Conservation (phyloP, 2,113 vertebrate species). For the Sinocyclocheilus grahami region DNA sequence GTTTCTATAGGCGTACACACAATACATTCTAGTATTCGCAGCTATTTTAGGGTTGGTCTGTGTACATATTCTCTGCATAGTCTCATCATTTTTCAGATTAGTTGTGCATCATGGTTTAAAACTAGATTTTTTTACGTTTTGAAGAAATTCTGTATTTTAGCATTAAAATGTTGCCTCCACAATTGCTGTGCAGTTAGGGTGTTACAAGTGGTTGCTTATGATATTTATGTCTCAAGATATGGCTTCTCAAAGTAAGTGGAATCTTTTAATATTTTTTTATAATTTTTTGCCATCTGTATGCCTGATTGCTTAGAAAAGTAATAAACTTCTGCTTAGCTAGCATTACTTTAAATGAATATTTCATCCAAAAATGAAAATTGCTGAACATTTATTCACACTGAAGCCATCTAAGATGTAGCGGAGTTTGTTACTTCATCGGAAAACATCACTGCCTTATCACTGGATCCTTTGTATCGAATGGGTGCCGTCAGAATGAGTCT, state of each 20-base stretch:
- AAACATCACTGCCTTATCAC: too few species aligned
- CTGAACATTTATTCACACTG: too few species aligned
- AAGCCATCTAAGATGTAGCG: too few species aligned
- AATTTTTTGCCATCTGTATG: not conserved
- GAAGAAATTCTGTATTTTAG: not conserved
- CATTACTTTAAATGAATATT: not conserved
- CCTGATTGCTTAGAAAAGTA: not conserved
- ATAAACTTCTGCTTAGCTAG: not conserved
- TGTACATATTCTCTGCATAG: not conserved
- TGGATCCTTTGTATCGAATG: too few species aligned
- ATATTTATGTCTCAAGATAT: not conserved
- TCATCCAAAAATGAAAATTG: too few species aligned
- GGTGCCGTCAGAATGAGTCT: too few species aligned
- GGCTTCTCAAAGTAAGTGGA: not conserved
- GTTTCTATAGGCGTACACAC: not conserved
- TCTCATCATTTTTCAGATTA: not conserved
- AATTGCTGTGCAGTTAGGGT: not conserved
- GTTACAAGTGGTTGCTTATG: not conserved
- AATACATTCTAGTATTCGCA: not conserved
- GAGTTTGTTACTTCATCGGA: too few species aligned
- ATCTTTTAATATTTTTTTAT: not conserved
- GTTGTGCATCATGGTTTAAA: not conserved
- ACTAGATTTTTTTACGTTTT: not conserved
- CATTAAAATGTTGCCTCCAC: too few species aligned
- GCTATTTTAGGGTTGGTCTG: not conserved